Evolutionary conservation across 2,113 vertebrate genomes (phyloP).

Genomic region (Sterrhoptilus dennistouni): DNA sequence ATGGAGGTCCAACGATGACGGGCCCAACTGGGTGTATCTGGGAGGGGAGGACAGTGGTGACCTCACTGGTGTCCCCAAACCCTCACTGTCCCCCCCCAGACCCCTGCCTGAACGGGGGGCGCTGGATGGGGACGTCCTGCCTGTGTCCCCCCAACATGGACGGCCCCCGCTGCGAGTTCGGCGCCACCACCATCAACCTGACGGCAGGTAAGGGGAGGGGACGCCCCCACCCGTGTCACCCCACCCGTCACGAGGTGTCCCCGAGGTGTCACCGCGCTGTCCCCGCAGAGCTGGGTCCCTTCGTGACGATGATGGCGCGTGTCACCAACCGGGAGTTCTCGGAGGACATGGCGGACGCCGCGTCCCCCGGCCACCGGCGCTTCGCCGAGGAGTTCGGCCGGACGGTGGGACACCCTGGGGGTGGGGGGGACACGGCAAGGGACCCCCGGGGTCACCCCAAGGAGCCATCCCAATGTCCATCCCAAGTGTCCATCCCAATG

Average conservation of each 20-base stretch:
- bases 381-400: neutral
- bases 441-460: no score
- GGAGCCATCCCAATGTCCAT: no score
- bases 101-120: neutral
- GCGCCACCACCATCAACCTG: neutral
- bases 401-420: neutral
- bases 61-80: neutral
- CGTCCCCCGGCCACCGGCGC: neutral
- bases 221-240: neutral
- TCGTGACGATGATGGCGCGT: neutral
- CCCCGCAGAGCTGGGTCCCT: neutral
- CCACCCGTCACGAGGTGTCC: neutral
- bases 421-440: no score
- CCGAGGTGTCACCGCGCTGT: neutral
- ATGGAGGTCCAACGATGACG: fast-evolving
- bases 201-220: neutral
- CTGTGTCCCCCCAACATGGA: neutral
- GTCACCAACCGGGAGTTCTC: neutral
- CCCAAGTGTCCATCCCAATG: no score
- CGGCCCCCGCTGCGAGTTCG: neutral
- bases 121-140: neutral
- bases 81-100: neutral
- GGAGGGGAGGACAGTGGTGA: neutral
- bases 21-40: neutral
- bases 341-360: neutral